These are phyloP conservation scores for Dicrostonyx torquatus DNA, from an alignment of 2,797 vertebrate genomes.

Conservation along the genomic window DNA sequence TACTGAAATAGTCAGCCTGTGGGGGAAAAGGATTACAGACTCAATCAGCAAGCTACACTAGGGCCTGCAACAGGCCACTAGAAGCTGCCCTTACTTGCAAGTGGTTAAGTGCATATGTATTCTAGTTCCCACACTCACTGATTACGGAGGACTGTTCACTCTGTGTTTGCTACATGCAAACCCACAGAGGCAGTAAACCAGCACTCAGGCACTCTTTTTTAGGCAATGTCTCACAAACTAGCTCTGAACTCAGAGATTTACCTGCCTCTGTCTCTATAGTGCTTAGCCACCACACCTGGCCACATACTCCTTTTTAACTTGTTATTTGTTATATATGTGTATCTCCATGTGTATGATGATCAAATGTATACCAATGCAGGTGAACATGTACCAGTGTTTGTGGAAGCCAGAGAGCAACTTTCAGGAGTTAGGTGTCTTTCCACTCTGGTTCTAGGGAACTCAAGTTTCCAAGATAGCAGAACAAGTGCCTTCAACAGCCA, in stretches of 20 bases:
- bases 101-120: too few relatives aligned
- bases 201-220: not conserved
- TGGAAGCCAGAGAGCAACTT: not conserved
- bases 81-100: not conserved
- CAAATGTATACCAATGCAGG: not conserved
- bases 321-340: not conserved
- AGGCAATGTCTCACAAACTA: not conserved
- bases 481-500: not conserved
- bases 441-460: not conserved
- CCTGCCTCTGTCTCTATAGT: not conserved
- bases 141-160: not conserved
- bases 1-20: conserved; percentile 96
- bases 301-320: not conserved
- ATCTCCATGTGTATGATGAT: not conserved
- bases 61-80: conserved; percentile 25
- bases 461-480: not conserved
- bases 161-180: not conserved
- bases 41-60: conserved; percentile 6
- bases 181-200: not conserved
- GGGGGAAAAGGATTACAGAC: conserved; percentile 65
- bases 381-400: not conserved
- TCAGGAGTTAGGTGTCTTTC: not conserved
- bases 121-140: not conserved
- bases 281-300: not conserved
- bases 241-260: not conserved